Evolutionary conservation across 1,140 invertebrate species (phyloP).

Genomic region (Belonocnema kinseyi): DNA sequence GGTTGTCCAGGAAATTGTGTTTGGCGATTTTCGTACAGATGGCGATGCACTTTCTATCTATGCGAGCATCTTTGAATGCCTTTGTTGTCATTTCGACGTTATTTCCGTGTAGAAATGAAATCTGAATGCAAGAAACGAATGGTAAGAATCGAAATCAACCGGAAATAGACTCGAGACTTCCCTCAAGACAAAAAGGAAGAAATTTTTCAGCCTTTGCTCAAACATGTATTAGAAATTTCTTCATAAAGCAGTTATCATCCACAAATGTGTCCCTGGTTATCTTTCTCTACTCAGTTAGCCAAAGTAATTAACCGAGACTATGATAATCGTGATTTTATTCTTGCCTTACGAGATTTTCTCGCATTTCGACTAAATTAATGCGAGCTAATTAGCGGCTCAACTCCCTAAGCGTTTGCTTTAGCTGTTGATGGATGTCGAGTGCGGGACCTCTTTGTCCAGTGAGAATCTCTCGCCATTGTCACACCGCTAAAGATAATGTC

Average conservation of each 20-base stretch:
- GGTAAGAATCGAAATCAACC: background rate
- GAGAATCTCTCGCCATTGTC: slow-evolving; percentile 20
- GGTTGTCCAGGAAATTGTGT: slow-evolving; percentile 57
- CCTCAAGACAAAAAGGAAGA: background rate
- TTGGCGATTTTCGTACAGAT: slow-evolving; percentile 56
- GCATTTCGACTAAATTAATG: slow-evolving; percentile 13
- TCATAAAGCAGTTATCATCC: too few relatives aligned
- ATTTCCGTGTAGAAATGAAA: slow-evolving; percentile 32
- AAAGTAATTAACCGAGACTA: background rate
- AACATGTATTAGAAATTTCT: too few relatives aligned
- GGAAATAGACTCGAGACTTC: slow-evolving; percentile 9
- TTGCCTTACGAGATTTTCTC: background rate
- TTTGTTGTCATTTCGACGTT: background rate
- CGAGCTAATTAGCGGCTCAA: slow-evolving; percentile 25
- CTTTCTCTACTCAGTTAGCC: too few relatives aligned
- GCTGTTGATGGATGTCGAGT: slow-evolving; percentile 25
- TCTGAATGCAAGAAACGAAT: slow-evolving; percentile 38
- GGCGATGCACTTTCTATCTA: slow-evolving; percentile 47
- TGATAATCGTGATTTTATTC: slow-evolving; percentile 7
- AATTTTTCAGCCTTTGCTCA: background rate
- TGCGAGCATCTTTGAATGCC: slow-evolving; percentile 41
- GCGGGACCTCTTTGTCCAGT: slow-evolving; percentile 29
- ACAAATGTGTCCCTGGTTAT: too few relatives aligned
- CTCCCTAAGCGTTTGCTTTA: slow-evolving; percentile 18
- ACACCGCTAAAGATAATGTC: slow-evolving; percentile 26